phyloP scores from a whole-genome alignment of 2,113 vertebrate species.

The Macquaria australasica region DNA sequence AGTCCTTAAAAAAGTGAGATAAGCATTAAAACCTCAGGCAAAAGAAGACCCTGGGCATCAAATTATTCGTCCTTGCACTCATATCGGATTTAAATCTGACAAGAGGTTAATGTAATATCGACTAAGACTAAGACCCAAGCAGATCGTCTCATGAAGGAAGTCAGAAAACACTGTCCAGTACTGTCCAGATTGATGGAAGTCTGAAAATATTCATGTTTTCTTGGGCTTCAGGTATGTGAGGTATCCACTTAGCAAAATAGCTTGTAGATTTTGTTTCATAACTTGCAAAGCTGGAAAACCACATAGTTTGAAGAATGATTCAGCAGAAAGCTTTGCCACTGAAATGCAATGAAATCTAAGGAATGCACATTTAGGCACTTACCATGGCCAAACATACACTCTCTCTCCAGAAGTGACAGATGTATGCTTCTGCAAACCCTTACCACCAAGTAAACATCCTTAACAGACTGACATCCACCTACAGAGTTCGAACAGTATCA shows the following conservation, averaged over 20 bases:
- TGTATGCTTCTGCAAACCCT: conserved; percentile 34
- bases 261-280: conserved; percentile 21
- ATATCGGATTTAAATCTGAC: conserved; percentile 24
- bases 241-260: conserved; percentile 21
- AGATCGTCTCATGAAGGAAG: conserved; percentile 38
- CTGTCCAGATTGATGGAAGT: conserved; percentile 33
- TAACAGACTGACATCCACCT: conserved; percentile 30
- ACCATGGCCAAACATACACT: conserved; percentile 1
- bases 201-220: conserved; percentile 31
- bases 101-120: conserved; percentile 23
- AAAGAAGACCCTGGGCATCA: neutral
- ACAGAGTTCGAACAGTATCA: conserved; percentile 8
- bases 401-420: neutral
- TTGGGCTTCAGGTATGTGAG: conserved; percentile 27
- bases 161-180: neutral
- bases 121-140: neutral
- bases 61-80: conserved; percentile 7
- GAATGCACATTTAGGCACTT: conserved; percentile 47
- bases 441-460: conserved; percentile 45
- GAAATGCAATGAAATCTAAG: conserved; percentile 49
- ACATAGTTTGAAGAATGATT: conserved; percentile 55
- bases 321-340: conserved; percentile 49
- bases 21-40: neutral
- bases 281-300: conserved; percentile 25
- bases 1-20: neutral